phyloP scores from a whole-genome alignment of 2,113 vertebrate species.

The Accipiter cooperii region DNA sequence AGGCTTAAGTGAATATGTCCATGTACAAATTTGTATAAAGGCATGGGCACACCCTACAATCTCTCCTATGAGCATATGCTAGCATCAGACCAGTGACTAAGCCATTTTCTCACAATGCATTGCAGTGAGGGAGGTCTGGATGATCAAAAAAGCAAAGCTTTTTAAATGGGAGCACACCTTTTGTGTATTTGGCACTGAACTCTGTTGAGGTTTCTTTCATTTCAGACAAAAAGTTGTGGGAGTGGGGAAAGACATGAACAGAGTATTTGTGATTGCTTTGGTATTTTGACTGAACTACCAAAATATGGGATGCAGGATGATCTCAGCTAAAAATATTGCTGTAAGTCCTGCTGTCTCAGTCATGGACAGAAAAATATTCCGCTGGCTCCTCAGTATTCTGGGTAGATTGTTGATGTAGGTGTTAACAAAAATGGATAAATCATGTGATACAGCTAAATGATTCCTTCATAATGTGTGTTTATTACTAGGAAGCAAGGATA shows the following conservation, averaged over 20 bases:
- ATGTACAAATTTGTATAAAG: background rate
- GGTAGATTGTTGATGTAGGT: background rate
- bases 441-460: background rate
- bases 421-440: background rate
- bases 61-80: background rate
- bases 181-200: background rate
- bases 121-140: background rate
- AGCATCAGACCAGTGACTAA: background rate
- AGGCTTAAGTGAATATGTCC: background rate
- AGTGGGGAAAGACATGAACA: background rate
- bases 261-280: background rate
- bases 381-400: background rate
- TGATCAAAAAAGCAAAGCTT: background rate
- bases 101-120: background rate
- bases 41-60: background rate
- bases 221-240: background rate
- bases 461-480: background rate
- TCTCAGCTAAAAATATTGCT: background rate
- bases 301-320: background rate
- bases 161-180: background rate
- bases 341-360: background rate
- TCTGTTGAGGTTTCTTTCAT: background rate
- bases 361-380: background rate
- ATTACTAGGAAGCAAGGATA: constrained; percentile 90
- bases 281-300: background rate